Conservation (phyloP, 2,888 invertebrate species). For the Yponomeuta malinellus region DNA sequence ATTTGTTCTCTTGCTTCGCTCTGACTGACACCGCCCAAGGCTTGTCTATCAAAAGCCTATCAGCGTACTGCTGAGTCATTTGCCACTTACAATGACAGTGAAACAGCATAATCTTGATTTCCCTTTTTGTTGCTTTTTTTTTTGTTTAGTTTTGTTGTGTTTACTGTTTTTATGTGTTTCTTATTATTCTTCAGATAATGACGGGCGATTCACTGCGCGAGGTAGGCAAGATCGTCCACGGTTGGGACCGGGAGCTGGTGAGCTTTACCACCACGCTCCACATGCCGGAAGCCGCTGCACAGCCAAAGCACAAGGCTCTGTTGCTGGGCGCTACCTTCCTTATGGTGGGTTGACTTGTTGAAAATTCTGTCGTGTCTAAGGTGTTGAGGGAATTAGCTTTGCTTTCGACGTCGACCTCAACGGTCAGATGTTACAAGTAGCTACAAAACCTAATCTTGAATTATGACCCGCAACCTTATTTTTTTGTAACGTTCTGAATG, state of each 20-base stretch:
- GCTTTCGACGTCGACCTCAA: too few relatives aligned
- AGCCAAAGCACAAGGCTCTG: constrained; percentile 86
- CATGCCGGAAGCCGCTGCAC: constrained; percentile 81
- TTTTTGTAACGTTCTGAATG: neutral
- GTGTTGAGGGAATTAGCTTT: neutral
- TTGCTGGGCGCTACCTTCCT: constrained; percentile 88
- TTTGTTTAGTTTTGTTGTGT: too few relatives aligned
- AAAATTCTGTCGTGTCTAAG: neutral
- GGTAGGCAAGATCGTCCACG: constrained; percentile 81
- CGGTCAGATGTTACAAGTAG: too few relatives aligned
- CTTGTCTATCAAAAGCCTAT: too few relatives aligned
- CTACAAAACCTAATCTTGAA: neutral
- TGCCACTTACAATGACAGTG: too few relatives aligned
- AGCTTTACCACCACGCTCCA: constrained; percentile 85
- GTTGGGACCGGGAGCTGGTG: constrained; percentile 81
- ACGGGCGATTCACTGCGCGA: constrained; percentile 76
- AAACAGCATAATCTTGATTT: too few relatives aligned
- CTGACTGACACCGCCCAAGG: too few relatives aligned
- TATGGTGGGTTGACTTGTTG: constrained; percentile 73
- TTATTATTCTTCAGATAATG: constrained; percentile 58
- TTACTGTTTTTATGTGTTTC: too few relatives aligned
- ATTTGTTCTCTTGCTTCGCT: too few relatives aligned
- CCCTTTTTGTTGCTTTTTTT: too few relatives aligned
- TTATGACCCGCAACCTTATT: neutral
- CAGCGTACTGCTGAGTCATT: too few relatives aligned